Conservation (phyloP, 2,113 vertebrate species). For the Limanda limanda region DNA sequence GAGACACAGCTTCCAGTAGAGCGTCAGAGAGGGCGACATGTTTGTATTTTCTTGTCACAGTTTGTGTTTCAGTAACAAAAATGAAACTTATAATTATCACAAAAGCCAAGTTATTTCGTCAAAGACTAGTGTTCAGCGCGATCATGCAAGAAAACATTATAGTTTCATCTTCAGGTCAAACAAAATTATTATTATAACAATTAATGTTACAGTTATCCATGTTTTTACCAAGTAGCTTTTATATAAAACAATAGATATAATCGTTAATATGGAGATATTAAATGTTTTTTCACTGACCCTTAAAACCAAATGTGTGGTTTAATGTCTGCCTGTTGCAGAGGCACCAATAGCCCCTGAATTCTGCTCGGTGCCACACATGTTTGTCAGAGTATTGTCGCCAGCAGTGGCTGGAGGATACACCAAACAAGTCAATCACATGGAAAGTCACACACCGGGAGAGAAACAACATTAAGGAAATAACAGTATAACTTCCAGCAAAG, state of each 20-base stretch:
- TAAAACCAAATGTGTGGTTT: not conserved
- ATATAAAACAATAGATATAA: too few species aligned
- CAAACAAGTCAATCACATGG: constrained; percentile 61
- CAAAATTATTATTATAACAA: too few species aligned
- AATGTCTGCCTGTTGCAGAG: not conserved
- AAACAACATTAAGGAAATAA: constrained; percentile 64
- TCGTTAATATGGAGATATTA: not conserved
- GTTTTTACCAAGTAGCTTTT: too few species aligned
- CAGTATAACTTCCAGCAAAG: constrained; percentile 66
- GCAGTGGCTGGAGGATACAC: constrained; percentile 26
- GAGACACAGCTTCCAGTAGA: not conserved
- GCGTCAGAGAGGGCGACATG: not conserved
- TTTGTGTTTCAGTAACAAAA: too few species aligned
- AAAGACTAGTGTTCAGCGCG: too few species aligned
- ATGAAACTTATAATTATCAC: too few species aligned
- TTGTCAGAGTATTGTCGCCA: constrained; percentile 13
- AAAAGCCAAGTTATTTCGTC: too few species aligned
- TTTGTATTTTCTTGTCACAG: too few species aligned
- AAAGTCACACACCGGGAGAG: constrained; percentile 61
- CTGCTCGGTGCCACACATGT: constrained; percentile 10
- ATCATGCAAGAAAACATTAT: too few species aligned
- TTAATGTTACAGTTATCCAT: not conserved
- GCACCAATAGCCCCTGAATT: constrained; percentile 10
- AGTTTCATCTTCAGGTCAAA: too few species aligned
- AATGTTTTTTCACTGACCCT: not conserved